A percentile compares a stretch with the other conserved stretches of the same genome.
Conservation (phyloP, 2,113 vertebrate genomes). For the Eulemur macaco region DNA sequence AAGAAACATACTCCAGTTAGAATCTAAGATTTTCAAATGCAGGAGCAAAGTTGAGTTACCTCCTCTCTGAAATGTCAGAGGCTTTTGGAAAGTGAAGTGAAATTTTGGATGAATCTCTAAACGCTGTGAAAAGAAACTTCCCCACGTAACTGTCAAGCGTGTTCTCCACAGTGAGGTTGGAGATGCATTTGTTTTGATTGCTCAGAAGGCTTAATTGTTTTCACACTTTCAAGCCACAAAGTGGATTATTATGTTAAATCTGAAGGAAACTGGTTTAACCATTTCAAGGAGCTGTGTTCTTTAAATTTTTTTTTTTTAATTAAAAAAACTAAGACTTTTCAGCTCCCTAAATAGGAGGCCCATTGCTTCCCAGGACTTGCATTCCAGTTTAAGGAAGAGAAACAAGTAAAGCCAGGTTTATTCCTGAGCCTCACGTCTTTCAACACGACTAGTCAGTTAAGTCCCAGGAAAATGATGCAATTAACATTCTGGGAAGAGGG, state of each 20-base stretch:
- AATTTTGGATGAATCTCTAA: background rate
- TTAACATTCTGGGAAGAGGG: conserved; percentile 49
- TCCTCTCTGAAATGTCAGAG: background rate
- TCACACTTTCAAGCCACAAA: conserved; percentile 62
- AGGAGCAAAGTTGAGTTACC: background rate
- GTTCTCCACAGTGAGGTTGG: conserved; percentile 11
- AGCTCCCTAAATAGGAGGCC: background rate
- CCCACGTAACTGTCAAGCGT: background rate
- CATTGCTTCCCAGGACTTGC: background rate
- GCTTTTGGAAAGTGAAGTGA: background rate
- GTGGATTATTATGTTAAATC: conserved; percentile 60
- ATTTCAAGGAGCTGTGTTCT: background rate
- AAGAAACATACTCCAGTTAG: background rate
- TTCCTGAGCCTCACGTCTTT: background rate
- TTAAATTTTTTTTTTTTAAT: background rate
- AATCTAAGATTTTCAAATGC: background rate
- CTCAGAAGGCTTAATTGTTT: conserved; percentile 42
- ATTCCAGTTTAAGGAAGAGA: background rate
- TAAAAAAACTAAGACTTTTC: background rate
- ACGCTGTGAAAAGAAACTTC: background rate
- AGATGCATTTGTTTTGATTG: background rate
- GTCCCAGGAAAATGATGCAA: conserved; percentile 65
- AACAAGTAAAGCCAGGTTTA: background rate
- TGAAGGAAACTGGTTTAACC: background rate
- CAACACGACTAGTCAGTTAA: conserved; percentile 64